Conservation (phyloP, 2,797 vertebrate genomes). For the Enteromius treurensis region DNA sequence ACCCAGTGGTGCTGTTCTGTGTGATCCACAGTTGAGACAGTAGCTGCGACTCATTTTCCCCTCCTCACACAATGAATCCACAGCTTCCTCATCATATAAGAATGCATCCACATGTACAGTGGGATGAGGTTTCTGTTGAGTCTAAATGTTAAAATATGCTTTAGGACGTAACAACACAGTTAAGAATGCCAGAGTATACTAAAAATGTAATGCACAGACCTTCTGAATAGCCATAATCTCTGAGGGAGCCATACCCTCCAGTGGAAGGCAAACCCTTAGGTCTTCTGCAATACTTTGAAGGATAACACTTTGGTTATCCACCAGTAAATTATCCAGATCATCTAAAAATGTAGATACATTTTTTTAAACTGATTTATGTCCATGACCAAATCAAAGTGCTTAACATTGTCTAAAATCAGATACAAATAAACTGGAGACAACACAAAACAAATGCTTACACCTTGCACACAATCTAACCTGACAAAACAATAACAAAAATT, state of each 20-base stretch:
- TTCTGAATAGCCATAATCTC: slow-evolving; percentile 80
- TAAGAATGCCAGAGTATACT: background rate
- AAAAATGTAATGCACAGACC: slow-evolving; percentile 66
- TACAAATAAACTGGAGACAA: background rate
- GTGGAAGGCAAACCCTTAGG: slow-evolving; percentile 79
- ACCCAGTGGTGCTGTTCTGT: slow-evolving; percentile 85
- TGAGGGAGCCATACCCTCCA: slow-evolving; percentile 80
- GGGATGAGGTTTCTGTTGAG: slow-evolving; percentile 77
- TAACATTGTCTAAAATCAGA: slow-evolving; percentile 6
- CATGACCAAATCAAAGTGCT: background rate
- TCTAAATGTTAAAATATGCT: slow-evolving; percentile 69
- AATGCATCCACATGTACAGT: slow-evolving; percentile 89
- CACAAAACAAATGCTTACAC: background rate
- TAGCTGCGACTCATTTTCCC: slow-evolving; percentile 89
- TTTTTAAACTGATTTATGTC: background rate
- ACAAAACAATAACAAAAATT: background rate
- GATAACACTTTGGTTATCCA: slow-evolving; percentile 70
- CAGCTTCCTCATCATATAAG: slow-evolving; percentile 88
- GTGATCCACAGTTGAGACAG: slow-evolving; percentile 87
- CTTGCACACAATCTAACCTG: background rate
- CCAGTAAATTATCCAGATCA: slow-evolving; percentile 71
- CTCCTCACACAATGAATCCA: slow-evolving; percentile 87
- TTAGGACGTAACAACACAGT: slow-evolving; percentile 1
- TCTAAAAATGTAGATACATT: slow-evolving; percentile 57
- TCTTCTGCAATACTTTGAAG: slow-evolving; percentile 85